Conservation (phyloP, 2,113 vertebrate genomes). For the Odocoileus hemionus region DNA sequence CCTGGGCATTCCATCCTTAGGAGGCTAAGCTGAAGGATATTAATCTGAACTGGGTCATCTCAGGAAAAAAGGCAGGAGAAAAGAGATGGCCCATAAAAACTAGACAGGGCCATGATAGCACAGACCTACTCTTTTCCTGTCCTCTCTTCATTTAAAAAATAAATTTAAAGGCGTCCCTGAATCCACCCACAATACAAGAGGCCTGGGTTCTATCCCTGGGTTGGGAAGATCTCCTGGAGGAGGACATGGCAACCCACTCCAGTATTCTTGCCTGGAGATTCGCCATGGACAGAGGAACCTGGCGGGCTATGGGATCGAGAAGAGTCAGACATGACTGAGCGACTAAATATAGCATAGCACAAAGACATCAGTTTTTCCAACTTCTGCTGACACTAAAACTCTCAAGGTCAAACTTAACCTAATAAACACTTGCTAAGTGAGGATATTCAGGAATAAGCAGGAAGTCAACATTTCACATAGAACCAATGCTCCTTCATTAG, state of each 20-base stretch:
- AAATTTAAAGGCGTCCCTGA: neutral
- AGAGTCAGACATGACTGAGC: neutral
- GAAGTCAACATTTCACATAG: neutral
- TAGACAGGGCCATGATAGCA: fast-evolving
- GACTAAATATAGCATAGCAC: neutral
- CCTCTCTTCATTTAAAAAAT: neutral
- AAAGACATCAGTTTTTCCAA: neutral
- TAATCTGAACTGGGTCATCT: neutral
- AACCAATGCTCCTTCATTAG: fast-evolving
- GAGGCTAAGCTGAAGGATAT: neutral
- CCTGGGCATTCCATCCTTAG: neutral
- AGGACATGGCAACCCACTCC: neutral
- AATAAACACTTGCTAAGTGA: neutral
- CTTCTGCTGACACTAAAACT: neutral
- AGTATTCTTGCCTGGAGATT: neutral
- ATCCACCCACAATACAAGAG: neutral
- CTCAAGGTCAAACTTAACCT: neutral
- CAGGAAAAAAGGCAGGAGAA: neutral
- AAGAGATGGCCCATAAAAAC: neutral
- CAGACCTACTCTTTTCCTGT: neutral
- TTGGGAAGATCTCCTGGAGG: neutral
- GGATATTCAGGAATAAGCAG: fast-evolving
- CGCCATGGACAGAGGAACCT: neutral
- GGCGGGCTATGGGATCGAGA: neutral
- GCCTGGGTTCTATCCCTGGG: neutral